These are phyloP conservation scores for Cryptotermes secundus DNA, from an alignment of 1,140 invertebrate genomes.

Conservation along the genomic window DNA sequence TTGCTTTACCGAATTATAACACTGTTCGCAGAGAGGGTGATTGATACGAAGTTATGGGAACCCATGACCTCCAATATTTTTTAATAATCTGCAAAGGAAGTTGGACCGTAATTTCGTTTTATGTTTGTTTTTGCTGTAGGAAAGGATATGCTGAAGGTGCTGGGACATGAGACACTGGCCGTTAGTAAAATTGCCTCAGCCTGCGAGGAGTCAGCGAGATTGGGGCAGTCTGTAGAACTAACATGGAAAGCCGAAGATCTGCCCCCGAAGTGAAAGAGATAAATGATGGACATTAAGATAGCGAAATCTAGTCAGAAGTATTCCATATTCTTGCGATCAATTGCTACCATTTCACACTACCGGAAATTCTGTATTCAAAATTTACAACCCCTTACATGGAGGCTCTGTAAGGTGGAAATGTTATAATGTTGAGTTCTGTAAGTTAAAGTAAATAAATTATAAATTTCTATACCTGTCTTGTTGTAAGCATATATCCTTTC, in stretches of 20 bases:
- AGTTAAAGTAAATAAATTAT: too few species aligned
- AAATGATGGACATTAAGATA: not conserved
- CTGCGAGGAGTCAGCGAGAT: conserved; percentile 55
- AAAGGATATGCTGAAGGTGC: conserved; percentile 21
- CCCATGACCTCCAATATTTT: too few species aligned
- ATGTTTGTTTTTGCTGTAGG: not conserved
- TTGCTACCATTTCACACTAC: too few species aligned
- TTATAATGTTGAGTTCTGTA: too few species aligned
- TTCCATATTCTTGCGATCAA: not conserved
- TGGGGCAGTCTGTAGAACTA: conserved; percentile 50
- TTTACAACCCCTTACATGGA: too few species aligned
- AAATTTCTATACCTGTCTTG: too few species aligned
- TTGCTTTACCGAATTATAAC: too few species aligned
- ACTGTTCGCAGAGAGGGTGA: too few species aligned
- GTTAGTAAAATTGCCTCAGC: conserved; percentile 58
- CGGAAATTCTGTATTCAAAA: too few species aligned
- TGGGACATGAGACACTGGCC: conserved; percentile 54
- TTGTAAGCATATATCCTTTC: too few species aligned
- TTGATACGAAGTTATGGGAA: too few species aligned
- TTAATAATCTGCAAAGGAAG: not conserved
- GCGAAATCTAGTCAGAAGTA: not conserved
- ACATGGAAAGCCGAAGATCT: conserved; percentile 43
- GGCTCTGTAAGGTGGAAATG: too few species aligned
- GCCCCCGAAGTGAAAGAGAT: not conserved
- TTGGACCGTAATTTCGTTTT: not conserved